A percentile compares a stretch with the other conserved stretches of the same genome.
Conservation (phyloP, 2,888 invertebrate genomes). For the Drosophila picticornis region DNA sequence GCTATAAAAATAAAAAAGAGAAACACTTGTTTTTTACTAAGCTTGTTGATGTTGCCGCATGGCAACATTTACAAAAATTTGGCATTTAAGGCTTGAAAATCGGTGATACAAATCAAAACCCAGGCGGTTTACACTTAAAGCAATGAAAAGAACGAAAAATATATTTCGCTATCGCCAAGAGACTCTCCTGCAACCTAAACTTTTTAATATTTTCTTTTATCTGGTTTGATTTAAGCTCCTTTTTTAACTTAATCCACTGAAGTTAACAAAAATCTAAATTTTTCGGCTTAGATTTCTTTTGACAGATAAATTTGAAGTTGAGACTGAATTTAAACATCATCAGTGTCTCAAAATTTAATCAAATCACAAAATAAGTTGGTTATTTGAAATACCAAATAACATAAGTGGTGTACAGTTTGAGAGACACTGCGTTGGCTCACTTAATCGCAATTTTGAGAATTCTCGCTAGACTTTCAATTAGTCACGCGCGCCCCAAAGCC, state of each 20-base stretch:
- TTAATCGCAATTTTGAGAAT: slow-evolving; percentile 50
- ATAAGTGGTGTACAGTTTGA: slow-evolving; percentile 27
- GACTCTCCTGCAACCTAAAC: background rate
- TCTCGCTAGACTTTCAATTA: slow-evolving; percentile 76
- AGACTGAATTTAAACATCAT: background rate
- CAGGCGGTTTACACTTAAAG: background rate
- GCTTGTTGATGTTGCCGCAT: slow-evolving; percentile 57
- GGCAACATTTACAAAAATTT: slow-evolving; percentile 17
- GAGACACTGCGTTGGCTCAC: slow-evolving; percentile 25
- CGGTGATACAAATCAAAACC: slow-evolving; percentile 15
- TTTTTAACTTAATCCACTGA: background rate
- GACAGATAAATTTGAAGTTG: background rate
- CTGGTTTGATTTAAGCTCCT: background rate
- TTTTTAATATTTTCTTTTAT: background rate
- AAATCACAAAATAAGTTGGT: background rate
- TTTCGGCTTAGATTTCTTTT: background rate
- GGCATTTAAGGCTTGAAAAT: slow-evolving; percentile 20
- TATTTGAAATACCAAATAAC: background rate
- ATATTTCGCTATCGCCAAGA: background rate
- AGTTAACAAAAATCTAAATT: background rate
- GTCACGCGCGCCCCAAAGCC: slow-evolving; percentile 73
- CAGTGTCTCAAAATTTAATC: background rate
- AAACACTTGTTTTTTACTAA: slow-evolving; percentile 20
- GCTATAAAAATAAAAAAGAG: slow-evolving; percentile 58
- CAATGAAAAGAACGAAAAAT: background rate